Percentiles rank a stretch among this genome's conserved stretches.
phyloP scores from a whole-genome alignment of 2,888 invertebrate species.

The Norana najaformis region DNA sequence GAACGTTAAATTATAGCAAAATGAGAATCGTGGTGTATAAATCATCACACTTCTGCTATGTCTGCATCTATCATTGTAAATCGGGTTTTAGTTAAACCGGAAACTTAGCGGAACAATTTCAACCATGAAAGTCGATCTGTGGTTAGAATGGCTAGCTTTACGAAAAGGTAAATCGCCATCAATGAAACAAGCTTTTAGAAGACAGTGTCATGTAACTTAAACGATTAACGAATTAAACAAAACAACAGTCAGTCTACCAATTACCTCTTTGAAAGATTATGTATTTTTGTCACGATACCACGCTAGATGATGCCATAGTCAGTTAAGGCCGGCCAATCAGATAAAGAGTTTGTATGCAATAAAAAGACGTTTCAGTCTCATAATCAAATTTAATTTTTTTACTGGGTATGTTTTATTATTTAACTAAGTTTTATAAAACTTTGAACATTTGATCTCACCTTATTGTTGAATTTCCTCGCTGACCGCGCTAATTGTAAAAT shows the following conservation, averaged over 20 bases:
- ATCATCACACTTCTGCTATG: not conserved
- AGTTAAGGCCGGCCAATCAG: too few relatives aligned
- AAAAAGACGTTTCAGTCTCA: too few relatives aligned
- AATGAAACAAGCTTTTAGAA: not conserved
- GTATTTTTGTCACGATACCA: not conserved
- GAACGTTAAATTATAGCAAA: not conserved
- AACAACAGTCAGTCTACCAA: too few relatives aligned
- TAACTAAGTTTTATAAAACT: too few relatives aligned
- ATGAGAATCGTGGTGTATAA: not conserved
- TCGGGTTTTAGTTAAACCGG: conserved; percentile 7
- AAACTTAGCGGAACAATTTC: not conserved
- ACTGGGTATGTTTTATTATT: too few relatives aligned
- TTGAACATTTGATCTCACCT: too few relatives aligned
- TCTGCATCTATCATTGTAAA: not conserved
- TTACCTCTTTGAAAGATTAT: not conserved
- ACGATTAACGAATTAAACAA: not conserved
- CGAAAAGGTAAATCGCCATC: not conserved
- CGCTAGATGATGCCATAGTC: not conserved
- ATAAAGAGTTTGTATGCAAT: too few relatives aligned
- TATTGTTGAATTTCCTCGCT: too few relatives aligned
- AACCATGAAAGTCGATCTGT: not conserved
- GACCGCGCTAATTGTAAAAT: too few relatives aligned
- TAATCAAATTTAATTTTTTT: too few relatives aligned
- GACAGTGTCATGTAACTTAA: not conserved
- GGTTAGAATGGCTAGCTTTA: not conserved